A percentile compares a stretch with the other conserved stretches of the same genome.
These are phyloP conservation scores for Heliconius himera DNA, from an alignment of 1,140 invertebrate genomes.

Conservation along the genomic window DNA sequence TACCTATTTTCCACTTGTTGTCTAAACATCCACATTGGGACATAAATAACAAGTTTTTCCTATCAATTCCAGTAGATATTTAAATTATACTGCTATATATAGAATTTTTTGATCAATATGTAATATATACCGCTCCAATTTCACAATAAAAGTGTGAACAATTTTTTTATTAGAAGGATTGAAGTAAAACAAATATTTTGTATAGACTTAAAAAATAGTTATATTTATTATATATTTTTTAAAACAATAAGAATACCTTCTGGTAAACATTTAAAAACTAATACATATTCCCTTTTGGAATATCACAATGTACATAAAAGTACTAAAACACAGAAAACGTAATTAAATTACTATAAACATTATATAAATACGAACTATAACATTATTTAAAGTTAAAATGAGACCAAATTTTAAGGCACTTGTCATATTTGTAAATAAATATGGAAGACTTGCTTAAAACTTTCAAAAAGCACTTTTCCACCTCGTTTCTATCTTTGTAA, in stretches of 20 bases:
- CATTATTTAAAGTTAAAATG: conserved; percentile 4
- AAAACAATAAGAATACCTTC: conserved; percentile 45
- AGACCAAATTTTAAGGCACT: conserved; percentile 25
- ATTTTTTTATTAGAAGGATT: neutral
- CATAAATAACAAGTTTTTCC: too few relatives aligned
- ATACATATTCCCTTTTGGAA: conserved; percentile 15
- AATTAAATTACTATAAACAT: conserved; percentile 26
- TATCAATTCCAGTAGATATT: too few relatives aligned
- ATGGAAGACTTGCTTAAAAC: conserved; percentile 31
- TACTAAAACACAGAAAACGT: conserved; percentile 15
- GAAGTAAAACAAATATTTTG: conserved; percentile 27
- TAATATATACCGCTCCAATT: too few relatives aligned
- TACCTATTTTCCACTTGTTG: too few relatives aligned
- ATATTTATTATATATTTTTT: conserved; percentile 22
- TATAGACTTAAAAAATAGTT: conserved; percentile 25
- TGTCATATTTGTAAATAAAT: conserved; percentile 29
- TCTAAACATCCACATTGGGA: too few relatives aligned
- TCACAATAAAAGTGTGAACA: neutral
- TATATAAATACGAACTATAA: conserved; percentile 1
- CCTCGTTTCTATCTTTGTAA: neutral
- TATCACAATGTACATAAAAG: conserved; percentile 21
- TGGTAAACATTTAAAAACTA: conserved; percentile 54
- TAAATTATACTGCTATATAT: too few relatives aligned
- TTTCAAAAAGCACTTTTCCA: neutral
- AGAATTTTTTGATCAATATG: too few relatives aligned